A percentile compares a stretch with the other conserved stretches of the same genome.
Conservation (phyloP, 2,113 vertebrate species). For the Willisornis vidua region DNA sequence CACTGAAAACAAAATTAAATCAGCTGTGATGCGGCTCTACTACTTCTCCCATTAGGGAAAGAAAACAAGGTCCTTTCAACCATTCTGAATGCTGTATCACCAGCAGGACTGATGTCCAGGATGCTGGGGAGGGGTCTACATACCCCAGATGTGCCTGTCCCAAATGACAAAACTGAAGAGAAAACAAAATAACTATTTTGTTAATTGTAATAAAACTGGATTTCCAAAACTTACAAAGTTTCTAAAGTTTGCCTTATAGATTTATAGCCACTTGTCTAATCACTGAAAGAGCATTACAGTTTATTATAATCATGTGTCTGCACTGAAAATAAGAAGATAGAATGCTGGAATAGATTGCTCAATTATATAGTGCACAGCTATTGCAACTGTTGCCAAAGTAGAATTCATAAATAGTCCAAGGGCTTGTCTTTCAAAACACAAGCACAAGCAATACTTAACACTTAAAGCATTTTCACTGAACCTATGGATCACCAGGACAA, state of each 20-base stretch:
- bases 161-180: not conserved
- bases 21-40: not conserved
- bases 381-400: conserved; percentile 11
- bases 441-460: not conserved
- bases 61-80: not conserved
- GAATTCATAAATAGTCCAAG: not conserved
- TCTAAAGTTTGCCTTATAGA: conserved; percentile 24
- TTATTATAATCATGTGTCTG: conserved; percentile 30
- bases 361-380: conserved; percentile 10
- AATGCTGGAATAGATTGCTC: conserved; percentile 33
- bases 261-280: conserved; percentile 36
- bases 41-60: not conserved
- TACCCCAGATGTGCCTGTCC: not conserved
- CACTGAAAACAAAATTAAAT: conserved; percentile 50
- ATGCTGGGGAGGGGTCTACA: not conserved
- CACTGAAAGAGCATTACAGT: conserved; percentile 2
- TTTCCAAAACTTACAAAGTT: not conserved
- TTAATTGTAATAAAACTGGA: not conserved
- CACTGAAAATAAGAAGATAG: conserved; percentile 25
- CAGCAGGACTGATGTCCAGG: not conserved
- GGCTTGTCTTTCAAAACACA: not conserved
- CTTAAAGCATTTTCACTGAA: not conserved
- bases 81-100: not conserved
- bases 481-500: not conserved
- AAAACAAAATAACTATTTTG: conserved; percentile 6